Evolutionary conservation across 2,797 vertebrate species (phyloP), one percentile per base, ranked within the genome.

Genomic region (Gobio occitaniae): DNA sequence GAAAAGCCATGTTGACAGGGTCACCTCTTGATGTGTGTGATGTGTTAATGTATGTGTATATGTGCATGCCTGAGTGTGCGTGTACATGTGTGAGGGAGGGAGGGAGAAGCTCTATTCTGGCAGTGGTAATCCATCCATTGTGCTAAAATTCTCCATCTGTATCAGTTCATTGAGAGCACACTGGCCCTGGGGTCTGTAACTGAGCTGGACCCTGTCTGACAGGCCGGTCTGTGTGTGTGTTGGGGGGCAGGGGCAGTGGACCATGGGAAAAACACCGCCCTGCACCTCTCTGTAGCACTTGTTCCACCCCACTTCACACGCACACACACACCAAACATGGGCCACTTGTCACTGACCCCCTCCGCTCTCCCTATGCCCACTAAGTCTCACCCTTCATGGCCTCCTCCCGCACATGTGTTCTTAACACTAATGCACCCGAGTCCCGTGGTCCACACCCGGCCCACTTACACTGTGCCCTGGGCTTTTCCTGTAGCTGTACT

Each of bases 171-270:
- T 93, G 94, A 96, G 93, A 93, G 95, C 91, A 92, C 93, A 87
- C 92, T 91, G 91, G 93, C 95, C 94, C 94, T 93, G 88, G 90
- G 93, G 94, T 95, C 94, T 96, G 96, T 95, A 96, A 96, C 94
- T 94, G 95, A 96, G 95, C 94, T 93, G 82, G 84, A 85, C 88
- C 92, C 90, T 93, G 95, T 96, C 90, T 93, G 92, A 94, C 94
- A 92, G 90, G 87, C 91, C 89, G 83, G 81, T 78, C 21, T 78
- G 83, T 86, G 86, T 89, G 87, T 86, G 89, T 87, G 89, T 90
- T 84, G 59, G 61, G 86, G 88, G 84, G 89, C 92, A 78, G 86
- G 89, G 88, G 84, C 91, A 93, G 92, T 89, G 91, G 94, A 96
- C 93, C 94, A 94, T 93, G 94, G 95, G 94, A 95, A 96, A 94